These are phyloP conservation scores for Riparia riparia DNA, from an alignment of 2,113 vertebrate species.

Conservation along the genomic window DNA sequence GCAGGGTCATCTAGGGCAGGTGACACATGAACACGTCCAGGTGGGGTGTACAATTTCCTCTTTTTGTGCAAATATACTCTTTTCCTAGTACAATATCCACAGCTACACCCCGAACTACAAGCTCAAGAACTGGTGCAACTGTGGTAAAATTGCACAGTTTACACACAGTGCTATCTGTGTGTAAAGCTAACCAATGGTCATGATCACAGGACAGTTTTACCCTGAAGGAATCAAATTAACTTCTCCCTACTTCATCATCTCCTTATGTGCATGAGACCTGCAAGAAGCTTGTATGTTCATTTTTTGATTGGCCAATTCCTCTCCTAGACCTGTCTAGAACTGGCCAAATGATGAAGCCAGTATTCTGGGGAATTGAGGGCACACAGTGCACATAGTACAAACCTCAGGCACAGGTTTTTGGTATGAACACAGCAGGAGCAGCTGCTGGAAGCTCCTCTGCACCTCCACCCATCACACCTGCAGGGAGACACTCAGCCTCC, in stretches of 20 bases:
- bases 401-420: not conserved
- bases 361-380: not conserved
- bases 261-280: not conserved
- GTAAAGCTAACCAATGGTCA: not conserved
- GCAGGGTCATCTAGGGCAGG: not conserved
- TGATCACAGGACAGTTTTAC: not conserved
- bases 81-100: not conserved
- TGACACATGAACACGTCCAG: not conserved
- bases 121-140: not conserved
- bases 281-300: not conserved
- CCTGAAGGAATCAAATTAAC: not conserved
- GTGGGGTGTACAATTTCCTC: not conserved
- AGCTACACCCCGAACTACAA: not conserved
- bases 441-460: rapidly evolving
- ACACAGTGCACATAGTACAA: not conserved
- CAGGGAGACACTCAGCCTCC: not conserved
- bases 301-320: not conserved
- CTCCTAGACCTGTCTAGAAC: not conserved
- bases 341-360: rapidly evolving
- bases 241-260: not conserved
- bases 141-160: not conserved
- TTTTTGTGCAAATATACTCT: not conserved
- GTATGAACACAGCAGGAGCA: rapidly evolving
- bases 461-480: too few species aligned
- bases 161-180: not conserved